Base-by-base conservation (phyloP, 2,797 vertebrate genomes). In the Aphelocoma californica region DNA sequence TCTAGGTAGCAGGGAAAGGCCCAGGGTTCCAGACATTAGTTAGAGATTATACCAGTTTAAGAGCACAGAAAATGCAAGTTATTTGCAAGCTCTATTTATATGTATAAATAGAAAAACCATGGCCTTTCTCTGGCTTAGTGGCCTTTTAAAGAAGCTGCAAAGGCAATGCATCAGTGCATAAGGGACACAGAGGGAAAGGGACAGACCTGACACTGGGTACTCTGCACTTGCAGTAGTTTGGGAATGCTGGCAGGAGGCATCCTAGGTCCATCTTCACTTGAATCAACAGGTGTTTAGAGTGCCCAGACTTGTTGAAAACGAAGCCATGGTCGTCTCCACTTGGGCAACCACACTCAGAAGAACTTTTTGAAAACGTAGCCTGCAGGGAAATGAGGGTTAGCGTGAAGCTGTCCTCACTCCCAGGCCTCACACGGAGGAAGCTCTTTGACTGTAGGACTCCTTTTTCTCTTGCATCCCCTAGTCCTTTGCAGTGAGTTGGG, bases 351-450 rank as follows among this genome's bases (percentile, higher is more conserved):
- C 80, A 86, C 91, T 86, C 87, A 81, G 75, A 82, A 89, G 79
- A 31, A 77, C 74, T 64, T 95, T 91, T 80, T 90, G 70, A 73
- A 95, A 92, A 88, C 0, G 8, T 24, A 61, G 70, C 67, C 80
- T 84, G 53, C 29, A 84, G 89, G 89, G 56, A 86, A 94, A 91
- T 67, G 81, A 85, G 64, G 26, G 86, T 82, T 90, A 88, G 60
- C 7, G 1, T 1, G 2, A 84, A 90, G 73, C 29, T 91, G 64
- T 81, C 78, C 51, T 86, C 54, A 5, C 80, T 86, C 78, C 64
- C 79, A 79, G 87, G 95, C 90, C 93, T 90, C 93, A 93, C 95
- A 96, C 79, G 4, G 91, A 95, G 92, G 54, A 75, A 75, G 83
- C 16, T 53, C 88, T 78, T 81, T 83, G 66, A 88, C 80, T 86